Percentiles rank a stretch among this genome's conserved stretches.
Conservation (phyloP, 2,797 vertebrate genomes). For the Hylomyscus alleni region DNA sequence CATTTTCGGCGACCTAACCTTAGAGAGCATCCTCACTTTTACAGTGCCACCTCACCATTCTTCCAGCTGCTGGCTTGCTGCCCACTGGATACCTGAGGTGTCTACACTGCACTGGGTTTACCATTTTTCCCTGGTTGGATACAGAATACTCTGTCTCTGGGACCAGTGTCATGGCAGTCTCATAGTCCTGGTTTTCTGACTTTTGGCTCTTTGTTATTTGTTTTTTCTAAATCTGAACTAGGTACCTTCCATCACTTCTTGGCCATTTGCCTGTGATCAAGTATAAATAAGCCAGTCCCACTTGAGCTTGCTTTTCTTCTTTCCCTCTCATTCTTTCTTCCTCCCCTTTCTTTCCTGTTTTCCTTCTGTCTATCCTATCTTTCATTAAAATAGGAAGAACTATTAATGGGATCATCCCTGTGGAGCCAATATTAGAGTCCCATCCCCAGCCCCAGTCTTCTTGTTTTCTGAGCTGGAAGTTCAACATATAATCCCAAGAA, state of each 20-base stretch:
- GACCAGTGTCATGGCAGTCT: background rate
- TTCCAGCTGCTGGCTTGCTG: background rate
- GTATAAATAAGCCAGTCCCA: constrained; percentile 18
- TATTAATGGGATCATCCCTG: constrained; percentile 67
- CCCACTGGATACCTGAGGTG: background rate
- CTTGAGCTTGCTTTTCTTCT: constrained; percentile 57
- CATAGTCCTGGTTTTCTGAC: constrained; percentile 59
- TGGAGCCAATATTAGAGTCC: constrained; percentile 33
- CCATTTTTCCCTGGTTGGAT: background rate
- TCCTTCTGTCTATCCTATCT: background rate
- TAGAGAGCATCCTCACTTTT: background rate
- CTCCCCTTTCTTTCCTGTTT: too few relatives aligned
- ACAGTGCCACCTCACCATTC: background rate
- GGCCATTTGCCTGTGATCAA: background rate
- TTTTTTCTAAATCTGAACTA: constrained; percentile 52
- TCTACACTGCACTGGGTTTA: background rate
- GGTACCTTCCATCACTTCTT: background rate
- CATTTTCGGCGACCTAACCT: background rate
- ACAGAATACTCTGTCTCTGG: fast-evolving
- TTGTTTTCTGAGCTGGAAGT: constrained; percentile 1
- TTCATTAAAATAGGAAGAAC: constrained; percentile 52
- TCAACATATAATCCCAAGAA: background rate
- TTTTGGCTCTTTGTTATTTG: fast-evolving
- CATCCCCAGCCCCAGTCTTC: constrained; percentile 75
- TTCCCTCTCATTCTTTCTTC: background rate